Conservation (phyloP, 2,888 invertebrate species). For the Epiblema foenella region DNA sequence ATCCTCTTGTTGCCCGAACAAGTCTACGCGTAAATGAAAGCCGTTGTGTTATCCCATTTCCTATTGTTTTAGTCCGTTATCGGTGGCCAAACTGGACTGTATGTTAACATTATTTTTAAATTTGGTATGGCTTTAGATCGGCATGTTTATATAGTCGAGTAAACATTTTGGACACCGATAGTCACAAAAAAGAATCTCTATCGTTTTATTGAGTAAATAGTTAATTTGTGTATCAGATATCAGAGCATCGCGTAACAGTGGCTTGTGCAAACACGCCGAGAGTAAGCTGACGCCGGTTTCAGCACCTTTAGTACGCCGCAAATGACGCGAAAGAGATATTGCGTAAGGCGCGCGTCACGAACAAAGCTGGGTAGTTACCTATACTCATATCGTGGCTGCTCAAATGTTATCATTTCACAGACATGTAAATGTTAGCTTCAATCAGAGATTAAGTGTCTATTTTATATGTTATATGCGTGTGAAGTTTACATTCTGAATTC, state of each 20-base stretch:
- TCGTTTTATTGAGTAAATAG: slow-evolving; percentile 15
- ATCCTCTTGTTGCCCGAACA: background rate
- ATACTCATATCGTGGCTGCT: slow-evolving; percentile 12
- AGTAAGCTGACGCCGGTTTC: slow-evolving; percentile 40
- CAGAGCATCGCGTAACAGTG: slow-evolving; percentile 27
- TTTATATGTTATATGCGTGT: background rate
- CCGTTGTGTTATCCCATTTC: background rate
- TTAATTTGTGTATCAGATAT: slow-evolving; percentile 36
- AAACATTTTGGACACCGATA: background rate
- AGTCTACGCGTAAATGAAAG: background rate
- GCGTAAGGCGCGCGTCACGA: slow-evolving; percentile 32
- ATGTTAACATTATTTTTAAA: background rate
- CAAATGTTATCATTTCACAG: slow-evolving; percentile 31
- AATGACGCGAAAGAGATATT: slow-evolving; percentile 48
- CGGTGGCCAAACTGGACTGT: background rate
- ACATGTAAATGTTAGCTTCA: no score
- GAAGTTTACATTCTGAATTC: background rate
- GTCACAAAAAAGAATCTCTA: background rate
- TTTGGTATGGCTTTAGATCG: background rate
- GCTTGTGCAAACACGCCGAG: slow-evolving; percentile 31
- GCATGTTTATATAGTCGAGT: background rate
- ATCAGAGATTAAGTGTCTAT: background rate
- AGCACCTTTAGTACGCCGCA: slow-evolving; percentile 45
- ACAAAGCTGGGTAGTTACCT: slow-evolving; percentile 35
- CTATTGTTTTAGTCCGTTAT: background rate